Evolutionary conservation across 2,888 invertebrate species (phyloP).

Genomic region (Hyposoter dolosus): DNA sequence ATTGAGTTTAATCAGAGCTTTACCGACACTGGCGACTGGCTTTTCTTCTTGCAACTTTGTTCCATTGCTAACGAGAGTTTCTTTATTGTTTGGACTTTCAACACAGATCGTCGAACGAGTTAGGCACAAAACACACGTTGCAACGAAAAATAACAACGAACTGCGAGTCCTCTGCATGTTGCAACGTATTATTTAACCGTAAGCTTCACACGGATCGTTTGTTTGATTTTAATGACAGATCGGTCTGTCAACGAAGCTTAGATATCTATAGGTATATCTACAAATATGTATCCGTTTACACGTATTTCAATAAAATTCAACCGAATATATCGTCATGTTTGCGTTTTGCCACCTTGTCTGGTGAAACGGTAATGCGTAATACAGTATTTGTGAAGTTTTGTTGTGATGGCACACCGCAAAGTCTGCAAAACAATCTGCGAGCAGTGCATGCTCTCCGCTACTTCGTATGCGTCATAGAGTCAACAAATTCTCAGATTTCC

Average conservation of each 20-base stretch:
- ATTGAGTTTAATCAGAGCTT: slow-evolving; percentile 15
- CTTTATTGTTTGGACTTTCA: slow-evolving; percentile 29
- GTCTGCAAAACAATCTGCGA: neutral
- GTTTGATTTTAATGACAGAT: slow-evolving; percentile 40
- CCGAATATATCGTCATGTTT: slow-evolving; percentile 50
- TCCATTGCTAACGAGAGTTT: slow-evolving; percentile 2
- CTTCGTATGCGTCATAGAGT: neutral
- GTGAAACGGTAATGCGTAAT: neutral
- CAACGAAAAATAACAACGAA: slow-evolving; percentile 46
- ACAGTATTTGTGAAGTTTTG: neutral
- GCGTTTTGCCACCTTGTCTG: slow-evolving; percentile 15
- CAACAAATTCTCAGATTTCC: neutral
- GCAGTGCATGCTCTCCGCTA: neutral
- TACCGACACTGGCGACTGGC: neutral
- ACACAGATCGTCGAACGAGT: slow-evolving; percentile 50
- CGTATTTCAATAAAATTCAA: slow-evolving; percentile 31
- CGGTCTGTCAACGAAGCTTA: neutral
- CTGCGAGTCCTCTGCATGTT: slow-evolving; percentile 61
- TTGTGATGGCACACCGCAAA: neutral
- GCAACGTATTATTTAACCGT: slow-evolving; percentile 54
- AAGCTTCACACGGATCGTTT: slow-evolving; percentile 43
- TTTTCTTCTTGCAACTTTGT: slow-evolving; percentile 12
- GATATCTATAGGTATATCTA: slow-evolving; percentile 9
- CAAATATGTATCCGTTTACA: neutral
- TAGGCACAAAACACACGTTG: slow-evolving; percentile 56